Conservation (phyloP, 37 sponge, comb jelly and placozoan genomes). For the Bolinopsis microptera region DNA sequence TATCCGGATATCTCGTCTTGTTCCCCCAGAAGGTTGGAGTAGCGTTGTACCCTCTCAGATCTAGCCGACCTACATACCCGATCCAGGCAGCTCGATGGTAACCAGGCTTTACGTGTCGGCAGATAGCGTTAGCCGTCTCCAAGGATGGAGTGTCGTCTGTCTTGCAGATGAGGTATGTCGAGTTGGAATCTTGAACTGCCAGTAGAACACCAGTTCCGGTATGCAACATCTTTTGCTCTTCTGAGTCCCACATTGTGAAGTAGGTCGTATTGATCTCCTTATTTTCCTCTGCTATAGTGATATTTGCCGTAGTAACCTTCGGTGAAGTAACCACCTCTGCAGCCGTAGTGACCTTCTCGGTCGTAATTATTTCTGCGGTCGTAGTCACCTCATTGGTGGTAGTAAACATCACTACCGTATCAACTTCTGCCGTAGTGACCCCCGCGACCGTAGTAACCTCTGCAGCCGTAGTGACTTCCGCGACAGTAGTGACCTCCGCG, state of each 20-base stretch:
- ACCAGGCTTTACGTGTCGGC: neutral
- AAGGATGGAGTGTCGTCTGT: neutral
- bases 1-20: neutral
- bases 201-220: neutral
- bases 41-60: neutral
- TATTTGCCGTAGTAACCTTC: too few relatives aligned
- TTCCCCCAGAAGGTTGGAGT: neutral
- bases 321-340: too few relatives aligned
- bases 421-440: too few relatives aligned
- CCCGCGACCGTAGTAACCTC: too few relatives aligned
- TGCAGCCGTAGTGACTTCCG: too few relatives aligned
- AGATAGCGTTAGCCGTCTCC: neutral
- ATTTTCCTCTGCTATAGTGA: too few relatives aligned
- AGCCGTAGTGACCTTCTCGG: too few relatives aligned
- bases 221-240: neutral
- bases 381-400: too few relatives aligned
- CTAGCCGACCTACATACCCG: neutral
- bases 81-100: neutral
- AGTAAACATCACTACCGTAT: too few relatives aligned
- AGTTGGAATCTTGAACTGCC: neutral
- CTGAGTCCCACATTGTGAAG: neutral
- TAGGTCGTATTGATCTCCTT: too few relatives aligned
- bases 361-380: too few relatives aligned
- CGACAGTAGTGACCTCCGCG: too few relatives aligned
- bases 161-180: neutral